These are phyloP conservation scores for Parasteatoda lunata DNA, from an alignment of 2,888 invertebrate species.

Conservation along the genomic window DNA sequence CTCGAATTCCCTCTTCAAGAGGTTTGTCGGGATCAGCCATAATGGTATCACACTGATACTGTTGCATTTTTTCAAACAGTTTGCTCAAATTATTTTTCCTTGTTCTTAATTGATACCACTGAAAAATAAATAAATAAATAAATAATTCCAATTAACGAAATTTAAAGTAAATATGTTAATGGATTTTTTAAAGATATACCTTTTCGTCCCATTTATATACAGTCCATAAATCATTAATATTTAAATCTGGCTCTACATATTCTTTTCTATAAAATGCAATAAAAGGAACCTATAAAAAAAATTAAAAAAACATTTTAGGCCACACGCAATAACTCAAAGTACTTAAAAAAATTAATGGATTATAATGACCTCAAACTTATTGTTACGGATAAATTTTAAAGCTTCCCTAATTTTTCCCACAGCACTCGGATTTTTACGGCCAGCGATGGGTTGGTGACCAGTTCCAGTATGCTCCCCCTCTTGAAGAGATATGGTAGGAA, in stretches of 20 bases:
- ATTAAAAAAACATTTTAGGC: background rate
- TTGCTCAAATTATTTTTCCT: constrained; percentile 87
- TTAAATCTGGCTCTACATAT: constrained; percentile 94
- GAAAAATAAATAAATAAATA: constrained; percentile 66
- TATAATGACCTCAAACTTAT: constrained; percentile 83
- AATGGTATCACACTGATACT: constrained; percentile 88
- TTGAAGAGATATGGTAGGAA: constrained; percentile 87
- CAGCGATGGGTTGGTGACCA: constrained; percentile 72
- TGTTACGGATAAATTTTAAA: constrained; percentile 95
- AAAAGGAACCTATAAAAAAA: constrained; percentile 85
- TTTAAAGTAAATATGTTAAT: background rate
- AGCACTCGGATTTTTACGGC: constrained; percentile 69
- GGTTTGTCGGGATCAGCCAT: constrained; percentile 89
- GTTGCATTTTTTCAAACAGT: constrained; percentile 92
- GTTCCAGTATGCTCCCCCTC: constrained; percentile 69
- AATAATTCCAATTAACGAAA: background rate
- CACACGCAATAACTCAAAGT: background rate
- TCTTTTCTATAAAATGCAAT: constrained; percentile 99
- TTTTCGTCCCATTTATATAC: constrained; percentile 97
- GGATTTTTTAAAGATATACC: constrained; percentile 75
- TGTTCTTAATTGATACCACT: constrained; percentile 91
- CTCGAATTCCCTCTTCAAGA: constrained; percentile 85
- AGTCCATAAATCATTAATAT: constrained; percentile 96
- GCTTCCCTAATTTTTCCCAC: constrained; percentile 94
- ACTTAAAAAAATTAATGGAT: background rate